phyloP scores from a whole-genome alignment of 2,113 vertebrate species.

The Cnemophilus loriae region DNA sequence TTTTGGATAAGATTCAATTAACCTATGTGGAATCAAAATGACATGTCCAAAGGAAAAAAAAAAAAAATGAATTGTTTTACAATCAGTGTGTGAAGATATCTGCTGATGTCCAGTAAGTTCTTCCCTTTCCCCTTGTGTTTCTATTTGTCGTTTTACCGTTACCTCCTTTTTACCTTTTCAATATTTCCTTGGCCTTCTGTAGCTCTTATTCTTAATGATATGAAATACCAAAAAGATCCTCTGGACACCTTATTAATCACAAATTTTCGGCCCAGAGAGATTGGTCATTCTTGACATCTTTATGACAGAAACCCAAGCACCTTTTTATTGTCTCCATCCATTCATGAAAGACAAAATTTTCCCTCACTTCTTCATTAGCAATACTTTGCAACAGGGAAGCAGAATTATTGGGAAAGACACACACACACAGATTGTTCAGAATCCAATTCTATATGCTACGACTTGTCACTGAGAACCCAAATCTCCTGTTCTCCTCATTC shows the following conservation, averaged over 20 bases:
- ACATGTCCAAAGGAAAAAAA: background rate
- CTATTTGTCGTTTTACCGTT: background rate
- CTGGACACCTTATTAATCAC: background rate
- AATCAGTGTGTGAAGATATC: background rate
- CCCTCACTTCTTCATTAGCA: background rate
- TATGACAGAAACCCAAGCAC: background rate
- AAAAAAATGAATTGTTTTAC: background rate
- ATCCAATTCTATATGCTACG: background rate
- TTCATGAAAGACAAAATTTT: background rate
- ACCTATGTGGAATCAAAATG: background rate
- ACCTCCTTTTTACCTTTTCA: background rate
- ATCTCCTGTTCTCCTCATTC: accelerated
- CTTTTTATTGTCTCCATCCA: background rate
- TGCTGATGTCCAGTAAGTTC: background rate
- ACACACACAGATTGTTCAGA: background rate
- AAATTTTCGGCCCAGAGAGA: background rate
- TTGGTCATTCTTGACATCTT: background rate
- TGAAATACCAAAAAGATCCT: background rate
- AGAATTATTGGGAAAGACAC: background rate
- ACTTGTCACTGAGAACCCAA: background rate
- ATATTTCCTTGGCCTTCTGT: background rate
- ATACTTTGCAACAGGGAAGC: background rate
- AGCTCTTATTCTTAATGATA: background rate
- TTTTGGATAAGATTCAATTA: background rate
- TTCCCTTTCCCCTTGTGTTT: background rate